These are phyloP conservation scores for Oxyruncus cristatus DNA, from an alignment of 2,113 vertebrate genomes.

Conservation along the genomic window DNA sequence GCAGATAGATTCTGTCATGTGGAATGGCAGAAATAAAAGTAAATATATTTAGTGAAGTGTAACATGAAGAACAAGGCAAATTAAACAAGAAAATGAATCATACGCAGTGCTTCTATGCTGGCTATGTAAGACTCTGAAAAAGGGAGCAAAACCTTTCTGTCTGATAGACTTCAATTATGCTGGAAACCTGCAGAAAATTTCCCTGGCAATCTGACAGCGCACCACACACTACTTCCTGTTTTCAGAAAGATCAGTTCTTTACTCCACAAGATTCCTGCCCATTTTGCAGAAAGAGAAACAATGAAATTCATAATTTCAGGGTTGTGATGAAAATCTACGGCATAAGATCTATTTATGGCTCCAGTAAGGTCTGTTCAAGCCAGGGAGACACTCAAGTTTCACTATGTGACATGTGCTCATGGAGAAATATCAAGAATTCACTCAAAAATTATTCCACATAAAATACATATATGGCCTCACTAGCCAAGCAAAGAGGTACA, in stretches of 20 bases:
- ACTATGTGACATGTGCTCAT: fast-evolving
- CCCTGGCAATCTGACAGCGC: not conserved
- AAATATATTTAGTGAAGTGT: slow-evolving; percentile 46
- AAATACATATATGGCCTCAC: not conserved
- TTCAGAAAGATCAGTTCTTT: not conserved
- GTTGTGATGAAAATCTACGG: not conserved
- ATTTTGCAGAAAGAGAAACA: not conserved
- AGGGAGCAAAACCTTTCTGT: not conserved
- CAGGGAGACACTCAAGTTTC: not conserved
- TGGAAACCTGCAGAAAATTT: not conserved
- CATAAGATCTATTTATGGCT: not conserved
- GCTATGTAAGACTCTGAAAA: not conserved
- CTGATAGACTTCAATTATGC: not conserved
- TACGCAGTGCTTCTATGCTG: not conserved
- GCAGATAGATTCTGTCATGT: not conserved
- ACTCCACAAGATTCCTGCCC: not conserved
- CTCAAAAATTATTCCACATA: not conserved
- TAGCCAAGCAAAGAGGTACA: not conserved
- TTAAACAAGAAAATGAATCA: slow-evolving; percentile 30
- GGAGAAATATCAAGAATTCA: not conserved
- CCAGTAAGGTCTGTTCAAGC: not conserved
- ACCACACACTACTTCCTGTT: not conserved
- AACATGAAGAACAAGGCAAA: slow-evolving; percentile 44
- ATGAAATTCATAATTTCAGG: not conserved
- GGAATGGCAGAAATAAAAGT: slow-evolving; percentile 36